Base-by-base conservation (phyloP, 2,113 vertebrate species). In the Morone chrysops region DNA sequence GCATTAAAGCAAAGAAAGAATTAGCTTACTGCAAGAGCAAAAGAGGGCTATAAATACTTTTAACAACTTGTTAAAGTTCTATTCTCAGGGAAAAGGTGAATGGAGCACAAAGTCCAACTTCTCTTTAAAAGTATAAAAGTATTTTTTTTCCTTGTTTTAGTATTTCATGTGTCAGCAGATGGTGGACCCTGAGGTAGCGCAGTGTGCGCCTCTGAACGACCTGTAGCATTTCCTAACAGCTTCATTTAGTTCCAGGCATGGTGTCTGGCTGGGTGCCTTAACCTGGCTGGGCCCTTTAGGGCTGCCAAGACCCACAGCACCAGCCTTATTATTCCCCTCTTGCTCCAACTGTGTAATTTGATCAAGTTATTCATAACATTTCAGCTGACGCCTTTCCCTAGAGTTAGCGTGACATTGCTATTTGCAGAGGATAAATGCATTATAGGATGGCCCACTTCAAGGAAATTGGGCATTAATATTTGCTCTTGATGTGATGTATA, bases 291-390 rank as follows among this genome's bases (percentile, higher is more conserved):
- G 79, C 81, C 80, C 82, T 84, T 86, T 43, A 59, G 75, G 75
- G 74, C 76, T 85, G 85, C 87, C 84, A 84, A 87, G 71, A 84
- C 40, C 79, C 84, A 70, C 86, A 79, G 68, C 85, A 54, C 74
- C 86, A 57, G 82, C 83, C 84, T 93, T 92, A 92, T 91, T 92
- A 93, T 93, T 92, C 90, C 89, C 87, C 85, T 90, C 90, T 83
- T 87, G 89, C 92, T 91, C 88, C 43, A 51, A 87, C 88, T 90
- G 89, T 92, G 94, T 94, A 91, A 94, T 94, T 93, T 92, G 90
- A 94, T 95, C 85, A 90, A 90, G 92, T 94, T 94, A 94, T 94
- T 95, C 92, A 94, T 94, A 92, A 89, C 89, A 90, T 94, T 92
- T 92, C 84, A 87, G 85, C 92, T 87, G 90, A 94, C 70, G 89